Conservation (phyloP, 2,113 vertebrate species). For the Eulemur rufifrons region DNA sequence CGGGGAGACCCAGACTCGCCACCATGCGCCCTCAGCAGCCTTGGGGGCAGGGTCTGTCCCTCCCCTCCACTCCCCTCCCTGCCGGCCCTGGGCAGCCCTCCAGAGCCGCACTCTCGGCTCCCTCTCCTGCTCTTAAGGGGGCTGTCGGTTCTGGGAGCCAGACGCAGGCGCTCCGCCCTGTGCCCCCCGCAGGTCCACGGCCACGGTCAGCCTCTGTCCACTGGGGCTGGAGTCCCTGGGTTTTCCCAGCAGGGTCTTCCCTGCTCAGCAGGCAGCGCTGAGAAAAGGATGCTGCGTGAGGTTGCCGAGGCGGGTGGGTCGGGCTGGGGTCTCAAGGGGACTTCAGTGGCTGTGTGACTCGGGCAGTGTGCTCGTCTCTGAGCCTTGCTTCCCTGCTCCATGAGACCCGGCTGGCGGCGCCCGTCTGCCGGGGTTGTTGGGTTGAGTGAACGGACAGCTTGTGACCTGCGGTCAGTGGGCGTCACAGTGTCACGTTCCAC, state of each 20-base stretch:
- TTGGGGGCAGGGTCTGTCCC: neutral
- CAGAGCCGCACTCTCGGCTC: accelerated
- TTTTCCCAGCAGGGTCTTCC: too few species aligned
- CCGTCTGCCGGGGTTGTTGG: neutral
- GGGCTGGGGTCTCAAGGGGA: neutral
- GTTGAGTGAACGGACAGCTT: neutral
- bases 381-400: neutral
- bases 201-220: neutral
- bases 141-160: accelerated
- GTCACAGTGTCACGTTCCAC: neutral
- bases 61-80: neutral
- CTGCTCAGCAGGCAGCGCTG: accelerated
- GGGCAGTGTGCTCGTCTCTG: neutral
- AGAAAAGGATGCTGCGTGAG: neutral
- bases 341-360: neutral
- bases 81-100: neutral
- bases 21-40: too few species aligned
- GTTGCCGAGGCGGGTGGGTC: accelerated
- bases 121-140: neutral
- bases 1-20: accelerated
- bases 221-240: neutral
- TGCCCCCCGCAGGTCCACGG: accelerated
- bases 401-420: neutral
- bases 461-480: neutral
- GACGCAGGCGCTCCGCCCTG: too few species aligned